A percentile compares a stretch with the other conserved stretches of the same genome.
Evolutionary conservation across 2,113 vertebrate species (phyloP).

Genomic region (Formicarius rufipectus): DNA sequence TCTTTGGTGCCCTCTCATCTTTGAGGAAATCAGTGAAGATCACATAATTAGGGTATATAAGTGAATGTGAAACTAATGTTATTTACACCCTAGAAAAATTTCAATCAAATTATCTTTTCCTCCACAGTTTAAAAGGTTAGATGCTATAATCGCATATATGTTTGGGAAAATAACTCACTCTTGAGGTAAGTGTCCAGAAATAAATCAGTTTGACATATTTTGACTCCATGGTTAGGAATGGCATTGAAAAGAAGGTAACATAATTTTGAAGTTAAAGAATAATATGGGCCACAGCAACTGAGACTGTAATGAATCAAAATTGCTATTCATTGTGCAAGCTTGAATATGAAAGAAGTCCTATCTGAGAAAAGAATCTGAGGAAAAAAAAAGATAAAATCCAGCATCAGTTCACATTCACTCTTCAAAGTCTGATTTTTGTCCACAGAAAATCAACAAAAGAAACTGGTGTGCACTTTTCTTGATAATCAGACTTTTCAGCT

Average conservation of each 20-base stretch:
- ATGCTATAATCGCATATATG: background rate
- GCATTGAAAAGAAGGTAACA: constrained; percentile 32
- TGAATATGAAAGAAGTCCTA: background rate
- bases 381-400: background rate
- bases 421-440: constrained; percentile 17
- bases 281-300: background rate
- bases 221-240: constrained; percentile 4
- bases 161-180: background rate
- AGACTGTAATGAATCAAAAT: constrained; percentile 42
- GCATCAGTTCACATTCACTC: background rate
- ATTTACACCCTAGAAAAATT: background rate
- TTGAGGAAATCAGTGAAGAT: background rate
- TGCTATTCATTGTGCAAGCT: constrained; percentile 28
- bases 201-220: constrained; percentile 41
- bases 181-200: background rate
- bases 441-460: background rate
- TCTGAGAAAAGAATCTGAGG: background rate
- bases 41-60: fast-evolving
- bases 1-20: background rate
- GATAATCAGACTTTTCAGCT: background rate
- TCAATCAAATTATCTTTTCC: background rate
- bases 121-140: background rate
- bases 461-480: background rate
- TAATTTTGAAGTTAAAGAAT: constrained; percentile 45
- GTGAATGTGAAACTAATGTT: background rate